phyloP scores from a whole-genome alignment of 2,113 vertebrate species.

The Anolis carolinensis region DNA sequence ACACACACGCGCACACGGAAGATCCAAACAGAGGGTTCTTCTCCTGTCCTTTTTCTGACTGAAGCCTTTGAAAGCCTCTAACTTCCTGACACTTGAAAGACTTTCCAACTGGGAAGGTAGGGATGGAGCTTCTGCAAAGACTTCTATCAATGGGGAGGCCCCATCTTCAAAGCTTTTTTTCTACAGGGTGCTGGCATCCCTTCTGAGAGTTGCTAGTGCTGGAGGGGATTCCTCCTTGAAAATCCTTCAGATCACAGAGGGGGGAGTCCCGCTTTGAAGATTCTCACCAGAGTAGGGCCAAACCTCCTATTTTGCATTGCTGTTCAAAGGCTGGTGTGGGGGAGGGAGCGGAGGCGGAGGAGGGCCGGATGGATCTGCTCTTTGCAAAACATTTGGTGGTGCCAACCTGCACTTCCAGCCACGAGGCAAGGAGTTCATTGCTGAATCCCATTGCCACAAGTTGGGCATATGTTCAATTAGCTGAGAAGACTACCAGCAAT shows the following conservation, averaged over 20 bases:
- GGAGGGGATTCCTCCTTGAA: conserved; percentile 65
- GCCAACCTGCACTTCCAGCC: conserved; percentile 57
- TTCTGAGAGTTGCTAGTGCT: conserved; percentile 63
- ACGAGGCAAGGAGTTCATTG: conserved; percentile 45
- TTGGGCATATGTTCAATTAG: conserved; percentile 34
- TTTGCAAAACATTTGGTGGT: conserved; percentile 49
- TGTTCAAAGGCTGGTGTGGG: conserved; percentile 26
- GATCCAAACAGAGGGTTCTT: conserved; percentile 46
- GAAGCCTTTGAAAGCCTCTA: conserved; percentile 45
- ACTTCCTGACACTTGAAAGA: conserved; percentile 72
- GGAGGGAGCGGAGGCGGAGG: background rate
- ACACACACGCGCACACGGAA: conserved; percentile 19
- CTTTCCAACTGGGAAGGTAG: conserved; percentile 60
- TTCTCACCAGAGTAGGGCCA: conserved; percentile 48
- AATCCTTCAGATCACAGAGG: conserved; percentile 66
- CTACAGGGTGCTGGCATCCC: conserved; percentile 64
- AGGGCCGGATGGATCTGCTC: conserved; percentile 19
- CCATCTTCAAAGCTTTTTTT: conserved; percentile 71
- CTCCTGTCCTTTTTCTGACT: conserved; percentile 33
- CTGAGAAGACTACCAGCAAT: conserved; percentile 56
- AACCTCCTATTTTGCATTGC: conserved; percentile 64
- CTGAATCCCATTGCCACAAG: conserved; percentile 44
- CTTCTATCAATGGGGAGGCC: conserved; percentile 65
- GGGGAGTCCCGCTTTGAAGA: conserved; percentile 68
- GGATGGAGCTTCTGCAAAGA: conserved; percentile 60